Evolutionary conservation across 2,797 vertebrate species (phyloP), one percentile per base, ranked within the genome.

Genomic region (Cyprinodon diabolis): DNA sequence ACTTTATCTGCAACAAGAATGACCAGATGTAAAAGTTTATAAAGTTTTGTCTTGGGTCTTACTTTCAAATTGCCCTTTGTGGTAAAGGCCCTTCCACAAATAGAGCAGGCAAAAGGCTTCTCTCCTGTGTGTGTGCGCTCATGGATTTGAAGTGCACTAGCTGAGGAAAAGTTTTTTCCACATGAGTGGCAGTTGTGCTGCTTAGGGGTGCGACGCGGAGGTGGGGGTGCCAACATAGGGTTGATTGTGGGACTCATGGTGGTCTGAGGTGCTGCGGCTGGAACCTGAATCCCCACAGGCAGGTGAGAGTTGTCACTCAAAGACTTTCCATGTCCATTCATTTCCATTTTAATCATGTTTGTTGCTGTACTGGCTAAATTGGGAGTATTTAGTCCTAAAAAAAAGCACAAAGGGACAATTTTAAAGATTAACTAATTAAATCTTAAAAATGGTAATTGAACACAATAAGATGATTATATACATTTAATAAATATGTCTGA

Each of bases 1-100:
- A 3, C 0, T 43, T 43, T 43, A 43, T 69, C 25, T 68, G 5
- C 35, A 67, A 66, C 15, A 23, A 55, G 12, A 72, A 57, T 63
- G 25, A 72, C 14, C 13, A 21, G 12, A 35, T 67, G 45, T 62
- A 63, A 52, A 56, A 74, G 54, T 56, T 70, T 1, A 23, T 30
- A 30, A 30, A 30, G 3, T 30, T 30, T 3, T 30, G 30, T 49
- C 65, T 66, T 67, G 56, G 47, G 79, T 92, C 94, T 87, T 96
- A 99, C 98, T 97, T 99, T 99, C 69, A 99, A 95, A 93, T 99
- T 99, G 92, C 98, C 98, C 95, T 99, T 99, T 87, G 98, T 99
- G 93, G 98, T 99, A 91, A 99, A 99, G 85, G 98, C 98, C 92
- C 98, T 95, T 91, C 98, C 98, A 88, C 98, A 99, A 93, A 99